These are phyloP conservation scores for Chymomyza caudatula DNA, from an alignment of 2,888 invertebrate species.

Conservation along the genomic window DNA sequence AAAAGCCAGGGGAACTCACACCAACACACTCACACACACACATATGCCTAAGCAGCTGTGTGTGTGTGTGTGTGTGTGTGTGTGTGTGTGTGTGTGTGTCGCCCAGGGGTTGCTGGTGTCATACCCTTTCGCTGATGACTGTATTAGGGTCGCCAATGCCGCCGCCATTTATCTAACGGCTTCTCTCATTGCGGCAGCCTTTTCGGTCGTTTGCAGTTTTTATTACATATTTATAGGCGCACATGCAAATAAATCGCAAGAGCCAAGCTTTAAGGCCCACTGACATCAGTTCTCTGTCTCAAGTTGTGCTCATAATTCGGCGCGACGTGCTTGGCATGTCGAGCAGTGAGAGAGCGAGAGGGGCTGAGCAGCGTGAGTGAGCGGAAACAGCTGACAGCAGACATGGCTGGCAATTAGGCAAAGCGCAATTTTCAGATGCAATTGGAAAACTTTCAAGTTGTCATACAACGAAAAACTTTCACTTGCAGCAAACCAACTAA, in stretches of 20 bases:
- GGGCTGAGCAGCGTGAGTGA: not conserved
- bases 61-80: not conserved
- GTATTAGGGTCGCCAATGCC: constrained; percentile 49
- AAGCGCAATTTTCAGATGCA: not conserved
- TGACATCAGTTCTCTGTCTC: constrained; percentile 10
- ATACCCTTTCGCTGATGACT: constrained; percentile 64
- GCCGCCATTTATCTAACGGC: constrained; percentile 11
- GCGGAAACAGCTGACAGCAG: not conserved
- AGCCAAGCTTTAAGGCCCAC: not conserved
- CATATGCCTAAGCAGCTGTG: constrained; percentile 4
- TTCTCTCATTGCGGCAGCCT: constrained; percentile 28
- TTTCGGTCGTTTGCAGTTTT: constrained; percentile 71
- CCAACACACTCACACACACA: constrained; percentile 3
- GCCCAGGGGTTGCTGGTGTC: constrained; percentile 8
- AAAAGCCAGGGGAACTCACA: constrained; percentile 45
- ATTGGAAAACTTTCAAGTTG: not conserved
- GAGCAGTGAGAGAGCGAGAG: not conserved
- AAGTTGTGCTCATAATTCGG: constrained; percentile 40
- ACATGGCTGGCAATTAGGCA: not conserved
- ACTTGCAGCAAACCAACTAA: not conserved
- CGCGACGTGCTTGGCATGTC: not conserved
- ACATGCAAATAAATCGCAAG: constrained; percentile 70
- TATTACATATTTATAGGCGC: constrained; percentile 75
- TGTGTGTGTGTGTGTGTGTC: constrained; percentile 7
- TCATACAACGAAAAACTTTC: not conserved